Base-by-base conservation (phyloP, 2,888 invertebrate genomes). In the Chromoteleia sp. region DNA sequence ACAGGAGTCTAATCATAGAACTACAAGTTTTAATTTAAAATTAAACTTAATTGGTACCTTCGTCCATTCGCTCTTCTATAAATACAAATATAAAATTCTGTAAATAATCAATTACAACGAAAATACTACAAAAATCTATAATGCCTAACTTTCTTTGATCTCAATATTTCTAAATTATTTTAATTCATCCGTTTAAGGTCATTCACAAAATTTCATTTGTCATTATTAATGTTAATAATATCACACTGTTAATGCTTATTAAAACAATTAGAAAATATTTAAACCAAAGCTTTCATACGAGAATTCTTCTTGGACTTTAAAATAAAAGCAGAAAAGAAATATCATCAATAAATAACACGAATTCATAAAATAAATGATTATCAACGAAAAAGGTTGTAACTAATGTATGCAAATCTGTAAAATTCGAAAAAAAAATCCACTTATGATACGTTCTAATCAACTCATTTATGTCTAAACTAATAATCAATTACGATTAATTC, bases 41-140 rank as follows among this genome's bases (percentile, higher is more conserved):
- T 36, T 41, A 59, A n/a, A 25, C 17, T 36, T 58, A 48, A 50
- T 48, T 59, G 10, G 21, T 71, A 71, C 71, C 71, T 71, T 71
- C 71, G 15, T 71, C 71, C 71, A 71, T 29, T 50, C 30, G 71
- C 29, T 71, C 59, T 59, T 71, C 71, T 71, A 59, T 39, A 71
- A 71, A 50, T 33, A 59, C 29, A 67, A 30, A 54, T 17, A 65
- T 14, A 67, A 54, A 54, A 3, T 43, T 54, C 14, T 56, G 68
- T 68, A 56, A 68, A 68, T 56, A 36, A 52, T 52, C 15, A 10
- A 36, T 39, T 39, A 45, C 10, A 65, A 36, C 12, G 0, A 21
- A 21, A 39, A 43, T 10, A 3, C 21, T 21, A 17, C 17, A 8
- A 17, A 5, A 17, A 8, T 43, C 17, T 43, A 43, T 8, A 17